Conservation (phyloP, 2,797 vertebrate species). For the Tinamus major region DNA sequence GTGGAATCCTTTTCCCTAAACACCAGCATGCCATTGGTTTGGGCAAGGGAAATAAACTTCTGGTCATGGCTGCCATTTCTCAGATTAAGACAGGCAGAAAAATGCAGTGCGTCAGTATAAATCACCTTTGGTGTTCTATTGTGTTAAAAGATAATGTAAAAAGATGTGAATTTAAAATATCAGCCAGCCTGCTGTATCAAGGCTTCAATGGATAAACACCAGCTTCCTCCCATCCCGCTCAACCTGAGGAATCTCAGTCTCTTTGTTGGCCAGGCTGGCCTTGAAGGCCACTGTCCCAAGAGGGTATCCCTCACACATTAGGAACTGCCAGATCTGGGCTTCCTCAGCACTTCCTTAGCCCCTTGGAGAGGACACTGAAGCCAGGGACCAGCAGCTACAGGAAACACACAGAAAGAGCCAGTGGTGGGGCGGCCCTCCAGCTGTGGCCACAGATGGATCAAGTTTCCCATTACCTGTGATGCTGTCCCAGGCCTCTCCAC, state of each 20-base stretch:
- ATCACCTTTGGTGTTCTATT: slow-evolving; percentile 1
- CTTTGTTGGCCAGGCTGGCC: neutral
- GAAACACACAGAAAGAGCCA: neutral
- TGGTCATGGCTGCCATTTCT: slow-evolving; percentile 48
- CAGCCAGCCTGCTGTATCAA: slow-evolving; percentile 30
- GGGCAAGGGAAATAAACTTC: slow-evolving; percentile 37
- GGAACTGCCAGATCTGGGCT: neutral
- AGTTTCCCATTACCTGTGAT: neutral
- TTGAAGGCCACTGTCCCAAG: accelerated
- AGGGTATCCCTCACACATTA: neutral
- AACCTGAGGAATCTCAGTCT: accelerated
- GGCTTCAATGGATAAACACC: slow-evolving; percentile 44
- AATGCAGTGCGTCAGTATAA: slow-evolving; percentile 10
- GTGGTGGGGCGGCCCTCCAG: neutral
- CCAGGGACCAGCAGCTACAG: neutral
- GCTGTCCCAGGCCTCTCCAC: neutral
- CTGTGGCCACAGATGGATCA: neutral
- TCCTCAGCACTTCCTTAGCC: neutral
- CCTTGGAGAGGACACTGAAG: neutral
- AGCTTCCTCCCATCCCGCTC: neutral
- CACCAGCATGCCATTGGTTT: slow-evolving; percentile 1
- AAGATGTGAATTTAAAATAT: slow-evolving; percentile 38
- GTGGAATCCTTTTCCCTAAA: slow-evolving; percentile 12
- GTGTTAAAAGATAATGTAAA: slow-evolving; percentile 33
- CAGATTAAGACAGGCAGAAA: slow-evolving; percentile 45